Evolutionary conservation across 2,113 vertebrate genomes (phyloP).

Genomic region (Salvelinus fontinalis): DNA sequence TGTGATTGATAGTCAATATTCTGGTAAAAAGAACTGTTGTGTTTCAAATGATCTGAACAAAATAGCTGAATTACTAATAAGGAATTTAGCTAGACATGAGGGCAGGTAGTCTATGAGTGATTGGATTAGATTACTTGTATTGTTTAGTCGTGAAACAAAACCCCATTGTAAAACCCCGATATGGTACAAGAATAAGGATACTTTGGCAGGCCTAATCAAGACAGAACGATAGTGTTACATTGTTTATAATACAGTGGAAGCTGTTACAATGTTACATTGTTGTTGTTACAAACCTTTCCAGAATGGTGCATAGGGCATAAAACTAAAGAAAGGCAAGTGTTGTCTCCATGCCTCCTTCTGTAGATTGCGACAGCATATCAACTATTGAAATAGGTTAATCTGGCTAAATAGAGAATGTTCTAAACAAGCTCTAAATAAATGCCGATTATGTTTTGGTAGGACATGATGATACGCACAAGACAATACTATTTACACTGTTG

Average conservation of each 20-base stretch:
- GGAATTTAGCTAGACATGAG: no score
- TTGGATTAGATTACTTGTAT: no score
- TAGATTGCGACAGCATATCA: neutral
- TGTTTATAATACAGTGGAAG: no score
- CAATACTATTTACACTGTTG: constrained; percentile 66
- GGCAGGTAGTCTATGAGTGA: no score
- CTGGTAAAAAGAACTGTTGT: no score
- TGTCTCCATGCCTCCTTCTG: neutral
- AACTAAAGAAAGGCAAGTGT: neutral
- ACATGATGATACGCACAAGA: constrained; percentile 27
- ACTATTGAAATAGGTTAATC: neutral
- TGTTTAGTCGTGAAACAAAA: neutral
- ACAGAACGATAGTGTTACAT: no score
- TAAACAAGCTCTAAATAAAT: neutral
- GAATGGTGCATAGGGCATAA: neutral
- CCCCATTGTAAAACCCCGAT: no score
- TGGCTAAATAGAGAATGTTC: neutral
- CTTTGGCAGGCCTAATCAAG: neutral
- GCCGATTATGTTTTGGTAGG: neutral
- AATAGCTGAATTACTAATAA: no score
- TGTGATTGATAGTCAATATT: no score
- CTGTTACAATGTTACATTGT: no score
- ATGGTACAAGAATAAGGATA: neutral
- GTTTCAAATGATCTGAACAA: no score
- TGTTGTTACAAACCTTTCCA: no score